Evolutionary conservation across 1,140 invertebrate species (phyloP).

Genomic region (Drosophila malerkotliana): DNA sequence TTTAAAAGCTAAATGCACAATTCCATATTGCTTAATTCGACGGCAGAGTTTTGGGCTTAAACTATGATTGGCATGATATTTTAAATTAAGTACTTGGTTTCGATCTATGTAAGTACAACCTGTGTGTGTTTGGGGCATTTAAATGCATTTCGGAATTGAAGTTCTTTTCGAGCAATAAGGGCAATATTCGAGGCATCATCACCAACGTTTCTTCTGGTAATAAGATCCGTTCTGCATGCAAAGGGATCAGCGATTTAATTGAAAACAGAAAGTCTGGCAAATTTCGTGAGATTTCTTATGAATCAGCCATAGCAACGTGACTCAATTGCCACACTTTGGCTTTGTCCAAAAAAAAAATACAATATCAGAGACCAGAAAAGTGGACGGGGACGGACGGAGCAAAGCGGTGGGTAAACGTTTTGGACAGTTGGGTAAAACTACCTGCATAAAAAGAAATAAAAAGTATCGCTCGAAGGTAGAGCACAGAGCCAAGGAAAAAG

Average conservation of each 20-base stretch:
- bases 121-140: slow-evolving; percentile 28
- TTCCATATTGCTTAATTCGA: slow-evolving; percentile 28
- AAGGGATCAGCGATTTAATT: slow-evolving; percentile 24
- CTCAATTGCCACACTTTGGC: slow-evolving; percentile 60
- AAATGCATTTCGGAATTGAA: not conserved
- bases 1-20: slow-evolving; percentile 39
- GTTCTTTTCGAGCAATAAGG: not conserved
- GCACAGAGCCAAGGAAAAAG: slow-evolving; percentile 6
- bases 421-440: slow-evolving; percentile 22
- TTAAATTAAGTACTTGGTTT: slow-evolving; percentile 62
- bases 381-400: not conserved
- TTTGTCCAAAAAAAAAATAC: slow-evolving; percentile 33
- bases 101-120: slow-evolving; percentile 58
- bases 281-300: slow-evolving; percentile 16
- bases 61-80: slow-evolving; percentile 33
- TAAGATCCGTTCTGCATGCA: slow-evolving; percentile 35
- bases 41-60: slow-evolving; percentile 46
- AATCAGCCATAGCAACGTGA: slow-evolving; percentile 36
- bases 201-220: slow-evolving; percentile 18
- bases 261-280: slow-evolving; percentile 10
- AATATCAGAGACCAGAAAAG: slow-evolving; percentile 1
- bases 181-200: slow-evolving; percentile 34
- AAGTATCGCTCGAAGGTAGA: slow-evolving; percentile 14
- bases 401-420: slow-evolving; percentile 21
- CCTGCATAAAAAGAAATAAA: slow-evolving; percentile 46